Base-by-base conservation (phyloP, 1,140 invertebrate genomes). In the Nebria ingens region DNA sequence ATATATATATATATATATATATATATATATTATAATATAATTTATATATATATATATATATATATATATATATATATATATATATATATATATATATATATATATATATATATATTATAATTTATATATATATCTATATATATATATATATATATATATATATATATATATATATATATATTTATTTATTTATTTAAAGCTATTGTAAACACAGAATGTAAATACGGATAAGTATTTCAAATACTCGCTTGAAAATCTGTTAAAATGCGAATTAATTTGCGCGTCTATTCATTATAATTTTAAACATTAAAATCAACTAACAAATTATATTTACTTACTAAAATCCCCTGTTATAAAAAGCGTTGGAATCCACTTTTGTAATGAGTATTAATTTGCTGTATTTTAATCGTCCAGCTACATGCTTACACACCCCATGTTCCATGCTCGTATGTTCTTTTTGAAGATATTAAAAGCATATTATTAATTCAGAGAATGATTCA, bases 51-150 rank as follows among this genome's bases (percentile, higher is more conserved):
- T n/a, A n/a, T n/a, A n/a, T n/a, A n/a, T n/a, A n/a, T n/a, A n/a
- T n/a, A n/a, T n/a, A n/a, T n/a, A n/a, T n/a, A n/a, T n/a, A n/a
- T n/a, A n/a, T n/a, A n/a, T n/a, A n/a, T n/a, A n/a, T n/a, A n/a
- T n/a, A n/a, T n/a, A n/a, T n/a, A n/a, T n/a, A n/a, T n/a, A 34
- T 34, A 34, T 34, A 34, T 34, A 34, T 34, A 34, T 34, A n/a
- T 34, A 34, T n/a, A 34, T 34, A 34, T 34, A n/a, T 34, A 34
- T 6, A 6, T 34, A 6, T 9, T 34, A n/a, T 34, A 34, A 34
- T n/a, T 34, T 34, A n/a, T 34, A 34, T 9, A 9, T n/a, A 9
- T 9, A 34, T n/a, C 6, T 34, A 34, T 6, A n/a, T 34, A 34
- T 34, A 34, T 34, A 34, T 9, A 34, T 34, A 34, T 34, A 34